Conservation (phyloP, 2,113 vertebrate species). For the Murina feae region DNA sequence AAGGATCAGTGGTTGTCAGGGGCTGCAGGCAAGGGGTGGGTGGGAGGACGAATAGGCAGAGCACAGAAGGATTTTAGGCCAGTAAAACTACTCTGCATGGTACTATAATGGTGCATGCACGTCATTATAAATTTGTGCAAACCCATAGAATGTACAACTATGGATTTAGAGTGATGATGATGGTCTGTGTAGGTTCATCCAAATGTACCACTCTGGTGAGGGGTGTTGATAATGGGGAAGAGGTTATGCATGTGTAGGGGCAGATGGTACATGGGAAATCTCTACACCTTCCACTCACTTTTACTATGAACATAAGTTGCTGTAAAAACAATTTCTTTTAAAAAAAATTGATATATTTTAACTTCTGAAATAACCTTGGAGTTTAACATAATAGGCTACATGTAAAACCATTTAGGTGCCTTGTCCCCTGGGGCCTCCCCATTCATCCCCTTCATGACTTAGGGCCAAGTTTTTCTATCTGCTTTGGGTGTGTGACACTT, state of each 20-base stretch:
- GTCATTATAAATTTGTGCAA: background rate
- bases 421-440: too few relatives aligned
- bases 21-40: background rate
- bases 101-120: too few relatives aligned
- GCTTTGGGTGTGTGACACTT: background rate
- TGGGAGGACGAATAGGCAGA: background rate
- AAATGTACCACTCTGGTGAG: background rate
- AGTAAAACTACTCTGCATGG: background rate
- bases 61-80: background rate
- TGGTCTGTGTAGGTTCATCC: background rate
- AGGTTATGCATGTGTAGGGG: too few relatives aligned
- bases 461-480: background rate
- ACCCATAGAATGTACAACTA: background rate
- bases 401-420: background rate
- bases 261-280: too few relatives aligned
- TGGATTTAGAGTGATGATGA: background rate
- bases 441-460: background rate
- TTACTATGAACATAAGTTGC: background rate
- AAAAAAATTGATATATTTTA: background rate
- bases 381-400: background rate
- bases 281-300: background rate
- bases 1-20: background rate
- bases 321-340: background rate
- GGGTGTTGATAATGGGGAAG: background rate
- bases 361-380: background rate